Conservation (phyloP, 2,888 invertebrate genomes). For the Watsonalla cultraria region DNA sequence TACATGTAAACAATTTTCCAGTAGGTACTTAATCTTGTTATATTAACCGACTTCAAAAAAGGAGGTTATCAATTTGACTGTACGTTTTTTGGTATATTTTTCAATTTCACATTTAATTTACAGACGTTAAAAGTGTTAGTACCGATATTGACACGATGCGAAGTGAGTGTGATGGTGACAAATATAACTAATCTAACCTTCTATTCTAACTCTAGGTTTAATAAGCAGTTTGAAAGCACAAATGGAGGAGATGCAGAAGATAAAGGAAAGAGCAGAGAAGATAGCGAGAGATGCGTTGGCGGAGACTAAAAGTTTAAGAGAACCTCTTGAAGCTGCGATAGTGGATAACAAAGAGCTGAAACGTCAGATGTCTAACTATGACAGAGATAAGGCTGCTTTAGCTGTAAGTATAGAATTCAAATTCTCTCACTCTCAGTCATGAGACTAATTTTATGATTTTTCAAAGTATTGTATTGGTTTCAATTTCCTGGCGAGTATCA, state of each 20-base stretch:
- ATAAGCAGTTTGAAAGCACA: constrained; percentile 91
- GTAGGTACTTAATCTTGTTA: not conserved
- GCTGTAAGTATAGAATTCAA: constrained; percentile 57
- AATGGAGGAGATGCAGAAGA: constrained; percentile 86
- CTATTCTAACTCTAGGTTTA: constrained; percentile 77
- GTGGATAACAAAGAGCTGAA: constrained; percentile 85
- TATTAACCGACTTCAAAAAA: too few species aligned
- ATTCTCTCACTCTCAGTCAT: too few species aligned
- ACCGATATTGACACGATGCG: too few species aligned
- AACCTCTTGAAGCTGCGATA: constrained; percentile 85
- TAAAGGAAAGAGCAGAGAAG: constrained; percentile 88
- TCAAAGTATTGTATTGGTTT: too few species aligned
- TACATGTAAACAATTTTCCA: not conserved
- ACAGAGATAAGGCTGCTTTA: constrained; percentile 89
- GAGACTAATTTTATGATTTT: too few species aligned
- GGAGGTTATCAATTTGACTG: too few species aligned
- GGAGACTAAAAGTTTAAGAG: constrained; percentile 86
- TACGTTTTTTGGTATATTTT: too few species aligned
- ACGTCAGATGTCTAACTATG: constrained; percentile 89
- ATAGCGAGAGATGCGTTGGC: constrained; percentile 80
- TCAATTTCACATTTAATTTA: not conserved
- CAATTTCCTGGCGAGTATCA: too few species aligned
- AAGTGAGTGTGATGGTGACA: too few species aligned
- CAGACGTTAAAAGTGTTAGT: too few species aligned
- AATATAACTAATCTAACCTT: too few species aligned